Evolutionary conservation across 2,888 invertebrate genomes (phyloP), one percentile per base, ranked within the genome.

Genomic region (Harpagoxenus sublaevis): DNA sequence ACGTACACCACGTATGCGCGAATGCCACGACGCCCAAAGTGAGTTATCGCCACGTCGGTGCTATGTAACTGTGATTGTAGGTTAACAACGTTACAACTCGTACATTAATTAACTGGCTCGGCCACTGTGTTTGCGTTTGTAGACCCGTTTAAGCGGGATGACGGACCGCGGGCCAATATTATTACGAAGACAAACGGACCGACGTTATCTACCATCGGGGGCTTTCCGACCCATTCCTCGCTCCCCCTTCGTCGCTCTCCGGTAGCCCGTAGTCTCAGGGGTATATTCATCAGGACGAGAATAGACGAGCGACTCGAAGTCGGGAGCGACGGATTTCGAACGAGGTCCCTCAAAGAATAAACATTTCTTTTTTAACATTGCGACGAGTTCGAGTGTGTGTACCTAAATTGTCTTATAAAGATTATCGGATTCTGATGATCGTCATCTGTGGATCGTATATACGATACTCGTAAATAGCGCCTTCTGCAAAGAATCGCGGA

Each of bases 111-210:
- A 92, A 90, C 90, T 85, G 86, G 88, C 90, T 92, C 87, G 86
- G 66, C 84, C 78, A 84, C 84, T 78, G 86, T 92, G 91, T 92
- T 92, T 92, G 92, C 89, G 88, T 91, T 92, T 88, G 92, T 90
- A 91, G 91, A 87, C 89, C 88, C 86, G 87, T 77, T 85, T 83
- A 85, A 78, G 84, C 83, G 87, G 85, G 88, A 84, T 75, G 87
- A 68, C 83, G 88, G 87, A 86, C 84, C 88, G 87, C 87, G 89
- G 86, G 84, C 85, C 90, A 87, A 91, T 91, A 91, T 91, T 91
- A 91, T 92, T 91, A 91, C 91, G 88, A 92, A 92, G 92, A 92
- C 91, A 92, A 92, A 92, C 92, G 92, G 88, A 90, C 89, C 88
- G 91, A 88, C 92, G 92, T 91, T 92, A 92, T 90, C 90, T 90